Conservation (phyloP, 2,113 vertebrate genomes). For the Apodemus sylvaticus region DNA sequence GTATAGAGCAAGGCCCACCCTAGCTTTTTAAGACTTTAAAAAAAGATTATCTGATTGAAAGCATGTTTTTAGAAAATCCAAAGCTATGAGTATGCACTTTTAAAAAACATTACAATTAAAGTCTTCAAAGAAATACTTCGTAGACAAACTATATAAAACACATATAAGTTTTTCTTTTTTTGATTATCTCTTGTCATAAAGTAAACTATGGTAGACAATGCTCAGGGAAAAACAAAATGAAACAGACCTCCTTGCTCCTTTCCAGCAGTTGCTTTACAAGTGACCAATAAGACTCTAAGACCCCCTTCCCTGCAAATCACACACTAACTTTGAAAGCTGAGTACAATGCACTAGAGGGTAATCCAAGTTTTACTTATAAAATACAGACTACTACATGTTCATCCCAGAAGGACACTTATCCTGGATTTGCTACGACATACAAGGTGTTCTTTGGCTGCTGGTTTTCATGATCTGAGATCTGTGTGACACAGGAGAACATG, state of each 20-base stretch:
- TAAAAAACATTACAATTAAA: conserved; percentile 36
- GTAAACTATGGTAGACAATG: not conserved
- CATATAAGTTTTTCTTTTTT: conserved; percentile 26
- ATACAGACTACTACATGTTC: conserved; percentile 38
- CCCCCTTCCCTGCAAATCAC: not conserved
- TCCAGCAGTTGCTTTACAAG: conserved; percentile 35
- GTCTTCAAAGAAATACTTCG: conserved; percentile 74
- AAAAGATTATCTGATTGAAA: conserved; percentile 42
- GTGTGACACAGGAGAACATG: not conserved
- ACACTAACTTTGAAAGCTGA: conserved; percentile 28
- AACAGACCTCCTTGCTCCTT: not conserved
- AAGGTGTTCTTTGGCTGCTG: conserved; percentile 61
- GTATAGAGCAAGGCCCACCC: not conserved
- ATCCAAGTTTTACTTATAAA: conserved; percentile 29
- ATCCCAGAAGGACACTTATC: conserved; percentile 71
- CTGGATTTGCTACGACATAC: conserved; percentile 44
- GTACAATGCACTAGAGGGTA: conserved; percentile 48
- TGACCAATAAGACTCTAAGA: not conserved
- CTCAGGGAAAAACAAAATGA: not conserved
- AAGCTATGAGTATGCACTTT: not conserved
- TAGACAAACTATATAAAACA: conserved; percentile 61
- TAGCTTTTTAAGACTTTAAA: not conserved
- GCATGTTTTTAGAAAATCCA: not conserved
- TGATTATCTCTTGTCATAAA: conserved; percentile 30
- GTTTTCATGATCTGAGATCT: conserved; percentile 37